A percentile compares a stretch with the other conserved stretches of the same genome.
Evolutionary conservation across 2,888 invertebrate species (phyloP).

Genomic region (Drosophila bunnanda): DNA sequence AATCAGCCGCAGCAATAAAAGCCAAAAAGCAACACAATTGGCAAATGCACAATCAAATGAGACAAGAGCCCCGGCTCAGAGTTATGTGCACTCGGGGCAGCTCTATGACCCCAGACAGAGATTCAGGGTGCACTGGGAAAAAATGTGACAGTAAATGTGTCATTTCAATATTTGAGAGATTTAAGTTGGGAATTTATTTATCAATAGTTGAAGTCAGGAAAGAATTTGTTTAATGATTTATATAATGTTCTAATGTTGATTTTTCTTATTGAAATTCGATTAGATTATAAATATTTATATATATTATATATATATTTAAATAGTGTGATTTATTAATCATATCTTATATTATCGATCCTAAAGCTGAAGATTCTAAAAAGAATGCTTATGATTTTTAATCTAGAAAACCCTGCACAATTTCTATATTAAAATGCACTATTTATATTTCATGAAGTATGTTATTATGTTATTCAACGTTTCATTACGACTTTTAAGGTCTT

Average conservation of each 20-base stretch:
- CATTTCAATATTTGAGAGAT: background rate
- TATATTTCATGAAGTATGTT: too few relatives aligned
- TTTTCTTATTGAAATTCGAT: background rate
- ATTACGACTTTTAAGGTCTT: too few relatives aligned
- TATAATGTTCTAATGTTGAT: too few relatives aligned
- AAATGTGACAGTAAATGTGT: background rate
- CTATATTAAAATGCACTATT: too few relatives aligned
- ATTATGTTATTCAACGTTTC: too few relatives aligned
- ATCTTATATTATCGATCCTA: background rate
- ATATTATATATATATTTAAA: too few relatives aligned
- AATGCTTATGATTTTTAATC: too few relatives aligned
- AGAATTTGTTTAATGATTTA: background rate
- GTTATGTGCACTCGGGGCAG: slow-evolving; percentile 73
- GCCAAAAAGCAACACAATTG: slow-evolving; percentile 47
- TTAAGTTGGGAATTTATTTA: background rate
- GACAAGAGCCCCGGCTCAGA: slow-evolving; percentile 51
- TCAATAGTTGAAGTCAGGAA: background rate
- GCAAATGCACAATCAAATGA: slow-evolving; percentile 68
- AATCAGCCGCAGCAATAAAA: slow-evolving; percentile 50
- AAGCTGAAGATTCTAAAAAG: too few relatives aligned
- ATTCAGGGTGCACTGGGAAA: slow-evolving; percentile 37
- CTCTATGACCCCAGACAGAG: slow-evolving; percentile 66
- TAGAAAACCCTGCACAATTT: too few relatives aligned
- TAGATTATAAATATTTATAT: background rate
- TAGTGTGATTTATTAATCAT: background rate